Evolutionary conservation across 1,140 invertebrate genomes (phyloP), one percentile per base, ranked within the genome.

Genomic region (Cydia strobilella): DNA sequence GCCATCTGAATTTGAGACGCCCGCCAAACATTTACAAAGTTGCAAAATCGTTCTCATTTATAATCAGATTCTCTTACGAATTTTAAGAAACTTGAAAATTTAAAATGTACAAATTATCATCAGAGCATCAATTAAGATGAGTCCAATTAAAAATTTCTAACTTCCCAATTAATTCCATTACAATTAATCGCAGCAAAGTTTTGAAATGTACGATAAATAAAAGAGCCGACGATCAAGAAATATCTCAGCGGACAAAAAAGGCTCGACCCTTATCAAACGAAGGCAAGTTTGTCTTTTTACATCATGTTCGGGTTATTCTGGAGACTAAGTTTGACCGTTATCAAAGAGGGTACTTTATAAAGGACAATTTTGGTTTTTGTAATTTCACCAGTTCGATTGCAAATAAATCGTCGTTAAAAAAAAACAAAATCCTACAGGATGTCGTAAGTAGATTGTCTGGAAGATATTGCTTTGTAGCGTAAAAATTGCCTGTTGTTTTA

Each of bases 131-230:
- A 23, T 59, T 59, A 59, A 59, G 20, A 59, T 10, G 10, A 59
- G 9, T 23, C 9, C 18, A 59, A 59, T 59, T 59, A 59, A 59
- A 59, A 59, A 59, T 59, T 23, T 59, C 54, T 23, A 59, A 59
- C 54, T 59, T 59, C 54, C 42, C 9, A 23, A 59, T 51, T 51
- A 51, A 59, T 59, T 59, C 54, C 20, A 59, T 59, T 59, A 59
- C 54, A 59, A 59, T 59, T 59, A 59, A 59, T 59, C 54, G 54
- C 54, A 54, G 51, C n/a, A 23, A 59, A 59, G 54, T 59, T 59
- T 23, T 20, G 20, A 23, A 54, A 54, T 54, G 51, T 59, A 23
- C 54, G 18, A 59, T 59, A 59, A 59, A 59, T 59, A 59, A 59
- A 59, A 59, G 20, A 5, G 7, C 7, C 13, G 27, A 65, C 25